Percentiles rank a stretch among this genome's conserved stretches.
phyloP scores from a whole-genome alignment of 2,888 invertebrate genomes.

The Lordiphosa fenestrarum region DNA sequence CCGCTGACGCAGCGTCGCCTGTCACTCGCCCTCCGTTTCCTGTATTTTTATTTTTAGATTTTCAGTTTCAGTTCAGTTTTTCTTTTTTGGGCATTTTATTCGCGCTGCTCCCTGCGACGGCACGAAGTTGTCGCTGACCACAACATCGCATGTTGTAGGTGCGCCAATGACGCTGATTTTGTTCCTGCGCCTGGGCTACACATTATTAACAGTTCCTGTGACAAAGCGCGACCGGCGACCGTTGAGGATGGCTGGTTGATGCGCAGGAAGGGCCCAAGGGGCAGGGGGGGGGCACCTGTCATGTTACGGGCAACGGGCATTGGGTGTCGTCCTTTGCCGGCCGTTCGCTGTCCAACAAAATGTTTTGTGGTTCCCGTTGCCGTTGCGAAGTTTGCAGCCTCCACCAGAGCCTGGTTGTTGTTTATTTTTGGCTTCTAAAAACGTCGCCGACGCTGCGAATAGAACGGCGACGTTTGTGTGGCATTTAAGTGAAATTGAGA shows the following conservation, averaged over 20 bases:
- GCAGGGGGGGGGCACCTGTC: constrained; percentile 51
- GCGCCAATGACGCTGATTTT: constrained; percentile 78
- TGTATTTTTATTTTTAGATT: constrained; percentile 18
- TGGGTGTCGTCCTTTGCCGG: constrained; percentile 55
- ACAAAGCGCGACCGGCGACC: constrained; percentile 48
- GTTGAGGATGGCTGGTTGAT: constrained; percentile 3
- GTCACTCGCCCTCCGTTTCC: constrained; percentile 44
- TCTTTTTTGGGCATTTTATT: constrained; percentile 8
- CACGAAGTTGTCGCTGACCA: constrained; percentile 73
- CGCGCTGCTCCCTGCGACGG: constrained; percentile 24
- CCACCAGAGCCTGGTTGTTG: constrained; percentile 48
- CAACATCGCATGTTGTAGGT: constrained; percentile 78
- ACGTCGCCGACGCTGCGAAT: constrained; percentile 16
- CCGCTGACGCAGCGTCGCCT: constrained; percentile 64
- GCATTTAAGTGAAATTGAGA: constrained; percentile 39
- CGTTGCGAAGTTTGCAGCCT: constrained; percentile 59
- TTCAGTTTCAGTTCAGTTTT: constrained; percentile 8
- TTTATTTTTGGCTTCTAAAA: constrained; percentile 56
- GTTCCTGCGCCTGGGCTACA: constrained; percentile 65
- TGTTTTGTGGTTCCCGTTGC: constrained; percentile 70
- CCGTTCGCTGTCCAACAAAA: constrained; percentile 72
- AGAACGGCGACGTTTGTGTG: constrained; percentile 23
- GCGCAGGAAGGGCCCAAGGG: background rate
- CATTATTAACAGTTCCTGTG: constrained; percentile 76
- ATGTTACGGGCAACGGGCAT: constrained; percentile 53